Percentiles rank a stretch among this genome's conserved stretches.
These are phyloP conservation scores for Cotesia glomerata DNA, from an alignment of 1,140 invertebrate species.

Conservation along the genomic window DNA sequence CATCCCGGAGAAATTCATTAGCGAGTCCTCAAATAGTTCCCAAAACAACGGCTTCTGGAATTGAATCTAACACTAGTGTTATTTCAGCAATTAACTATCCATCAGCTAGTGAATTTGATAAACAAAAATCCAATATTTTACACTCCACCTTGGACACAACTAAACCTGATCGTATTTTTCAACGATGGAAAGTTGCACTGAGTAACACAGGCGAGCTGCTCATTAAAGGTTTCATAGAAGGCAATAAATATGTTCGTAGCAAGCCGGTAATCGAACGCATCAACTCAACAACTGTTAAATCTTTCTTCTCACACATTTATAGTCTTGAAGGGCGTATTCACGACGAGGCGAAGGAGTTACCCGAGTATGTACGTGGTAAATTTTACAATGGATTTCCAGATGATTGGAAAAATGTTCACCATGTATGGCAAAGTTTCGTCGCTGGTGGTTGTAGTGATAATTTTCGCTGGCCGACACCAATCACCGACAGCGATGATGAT, in stretches of 20 bases:
- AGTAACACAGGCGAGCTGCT: constrained; percentile 43
- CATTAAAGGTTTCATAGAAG: constrained; percentile 49
- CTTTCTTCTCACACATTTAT: constrained; percentile 49
- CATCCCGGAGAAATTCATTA: constrained; percentile 6
- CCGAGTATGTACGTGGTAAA: constrained; percentile 52
- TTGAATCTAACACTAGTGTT: background rate
- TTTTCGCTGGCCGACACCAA: constrained; percentile 54
- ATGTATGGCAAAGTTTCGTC: constrained; percentile 49
- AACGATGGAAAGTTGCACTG: constrained; percentile 46
- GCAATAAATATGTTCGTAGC: constrained; percentile 45
- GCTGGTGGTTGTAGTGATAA: constrained; percentile 32
- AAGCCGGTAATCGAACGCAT: constrained; percentile 50
- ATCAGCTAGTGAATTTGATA: constrained; percentile 1
- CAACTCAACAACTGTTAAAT: constrained; percentile 38
- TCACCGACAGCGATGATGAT: constrained; percentile 55
- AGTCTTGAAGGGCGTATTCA: constrained; percentile 45
- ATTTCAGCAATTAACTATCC: constrained; percentile 17
- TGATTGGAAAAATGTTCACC: constrained; percentile 55
- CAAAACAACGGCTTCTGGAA: background rate
- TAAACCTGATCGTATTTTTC: constrained; percentile 35
- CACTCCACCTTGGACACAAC: background rate
- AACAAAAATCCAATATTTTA: background rate
- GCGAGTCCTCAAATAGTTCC: background rate
- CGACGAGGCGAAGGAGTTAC: constrained; percentile 48
- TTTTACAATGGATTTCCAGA: constrained; percentile 59